Evolutionary conservation across 1,140 invertebrate species (phyloP), one percentile per base, ranked within the genome.

Genomic region (Bombus fervidus): DNA sequence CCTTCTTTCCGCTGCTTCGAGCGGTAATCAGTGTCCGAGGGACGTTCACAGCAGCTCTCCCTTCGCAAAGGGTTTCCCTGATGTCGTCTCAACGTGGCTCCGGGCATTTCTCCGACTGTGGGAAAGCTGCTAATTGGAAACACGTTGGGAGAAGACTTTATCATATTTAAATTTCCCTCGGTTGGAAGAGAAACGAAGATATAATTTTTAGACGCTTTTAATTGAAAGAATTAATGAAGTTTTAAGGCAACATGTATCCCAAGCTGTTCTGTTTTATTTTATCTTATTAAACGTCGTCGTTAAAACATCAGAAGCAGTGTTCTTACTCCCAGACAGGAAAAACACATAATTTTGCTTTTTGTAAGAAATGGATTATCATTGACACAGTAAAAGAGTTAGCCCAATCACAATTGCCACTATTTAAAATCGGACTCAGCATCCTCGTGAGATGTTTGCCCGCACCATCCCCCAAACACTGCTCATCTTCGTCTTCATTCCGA

Each of bases 1-100:
- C 81, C 47, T 91, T 91, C 71, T 88, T 90, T 90, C 73, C 68
- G 66, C 73, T 74, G 73, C 84, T 81, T 68, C 76, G 34, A 57
- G 72, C 76, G 74, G 47, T 86, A 88, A 89, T 88, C 83, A 88
- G 59, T 79, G 76, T 53, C 74, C 74, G 59, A 66, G 68, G 73
- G 84, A 85, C 66, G 86, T 81, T 73, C 57, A 18, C 73, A 77
- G 78, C n/a, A 37, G 4, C 15, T 66, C 53, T 53, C 78, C 81
- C 86, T 78, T 41, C 37, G 13, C 41, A 15, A 74, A 66, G 68
- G 39, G 34, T 85, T 83, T 68, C 25, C 69, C 37, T 41, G 9
- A 6, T 53, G 47, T 53, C 47, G 18, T 22, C 18, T 53, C 0
- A 53, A 53, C 47, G 18, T 53, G 47, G 47, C 47, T 53, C 6